Conservation (phyloP, 2,113 vertebrate species). For the Coracopsis vasa region DNA sequence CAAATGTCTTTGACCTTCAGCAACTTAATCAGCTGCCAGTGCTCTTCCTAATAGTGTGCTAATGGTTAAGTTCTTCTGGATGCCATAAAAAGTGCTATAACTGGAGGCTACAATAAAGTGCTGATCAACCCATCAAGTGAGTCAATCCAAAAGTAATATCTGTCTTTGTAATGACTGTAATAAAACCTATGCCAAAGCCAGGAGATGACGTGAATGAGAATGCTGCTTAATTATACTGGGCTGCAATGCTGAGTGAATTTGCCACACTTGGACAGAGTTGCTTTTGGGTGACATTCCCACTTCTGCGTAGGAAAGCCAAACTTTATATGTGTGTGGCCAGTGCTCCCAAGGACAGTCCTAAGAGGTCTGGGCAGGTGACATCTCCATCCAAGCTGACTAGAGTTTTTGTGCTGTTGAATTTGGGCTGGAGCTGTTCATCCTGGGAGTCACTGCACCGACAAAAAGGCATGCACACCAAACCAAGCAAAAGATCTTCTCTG, state of each 20-base stretch:
- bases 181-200: slow-evolving; percentile 57
- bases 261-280: neutral
- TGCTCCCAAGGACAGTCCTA: neutral
- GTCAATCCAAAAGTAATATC: slow-evolving; percentile 69
- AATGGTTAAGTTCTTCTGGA: slow-evolving; percentile 63
- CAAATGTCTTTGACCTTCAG: slow-evolving; percentile 65
- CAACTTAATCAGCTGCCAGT: slow-evolving; percentile 58
- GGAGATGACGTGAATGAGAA: slow-evolving; percentile 49
- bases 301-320: neutral
- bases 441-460: neutral
- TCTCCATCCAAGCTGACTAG: neutral
- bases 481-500: no score
- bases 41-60: slow-evolving; percentile 49
- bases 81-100: slow-evolving; percentile 65
- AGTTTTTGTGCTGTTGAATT: neutral
- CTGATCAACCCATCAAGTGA: slow-evolving; percentile 69
- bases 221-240: slow-evolving; percentile 34
- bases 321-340: fast-evolving
- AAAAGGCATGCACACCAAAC: no score
- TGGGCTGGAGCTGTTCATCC: neutral
- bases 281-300: neutral
- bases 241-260: neutral
- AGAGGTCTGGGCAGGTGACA: neutral
- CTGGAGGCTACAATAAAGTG: slow-evolving; percentile 67
- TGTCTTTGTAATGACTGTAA: slow-evolving; percentile 61